Percentiles rank a stretch among this genome's conserved stretches.
These are phyloP conservation scores for Papilio aristodemus DNA, from an alignment of 1,140 invertebrate genomes.

Conservation along the genomic window DNA sequence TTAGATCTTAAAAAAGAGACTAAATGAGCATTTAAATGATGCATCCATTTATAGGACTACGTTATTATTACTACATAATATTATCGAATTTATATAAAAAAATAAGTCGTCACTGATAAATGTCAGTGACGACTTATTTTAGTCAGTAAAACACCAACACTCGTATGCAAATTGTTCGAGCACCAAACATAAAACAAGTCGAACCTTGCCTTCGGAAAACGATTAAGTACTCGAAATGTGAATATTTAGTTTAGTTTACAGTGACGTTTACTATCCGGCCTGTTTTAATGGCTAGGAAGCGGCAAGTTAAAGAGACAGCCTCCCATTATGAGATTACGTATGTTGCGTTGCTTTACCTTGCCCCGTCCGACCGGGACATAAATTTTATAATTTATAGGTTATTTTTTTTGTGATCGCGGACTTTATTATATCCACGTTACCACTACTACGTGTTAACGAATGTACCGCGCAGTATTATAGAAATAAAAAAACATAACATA, in stretches of 20 bases:
- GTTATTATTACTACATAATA: neutral
- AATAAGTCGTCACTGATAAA: slow-evolving; percentile 9
- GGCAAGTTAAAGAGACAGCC: slow-evolving; percentile 51
- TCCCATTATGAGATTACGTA: slow-evolving; percentile 50
- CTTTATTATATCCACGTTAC: slow-evolving; percentile 40
- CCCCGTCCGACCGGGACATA: slow-evolving; percentile 56
- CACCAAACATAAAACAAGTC: slow-evolving; percentile 47
- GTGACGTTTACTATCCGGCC: slow-evolving; percentile 69
- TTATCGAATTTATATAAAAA: neutral
- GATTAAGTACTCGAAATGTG: slow-evolving; percentile 64
- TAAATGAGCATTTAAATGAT: no score
- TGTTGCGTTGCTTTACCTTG: slow-evolving; percentile 43
- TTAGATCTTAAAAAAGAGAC: no score
- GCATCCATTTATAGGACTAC: neutral
- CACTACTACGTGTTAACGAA: slow-evolving; percentile 44
- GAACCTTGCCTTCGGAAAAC: slow-evolving; percentile 49
- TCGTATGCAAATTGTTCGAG: slow-evolving; percentile 41
- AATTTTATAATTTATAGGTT: slow-evolving; percentile 68
- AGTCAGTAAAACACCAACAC: slow-evolving; percentile 24
- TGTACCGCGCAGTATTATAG: neutral
- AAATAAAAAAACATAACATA: slow-evolving; percentile 31
- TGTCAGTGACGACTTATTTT: no score
- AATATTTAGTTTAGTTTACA: slow-evolving; percentile 68
- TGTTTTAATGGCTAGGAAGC: slow-evolving; percentile 68
- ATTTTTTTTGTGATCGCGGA: slow-evolving; percentile 62